Conservation (phyloP, 2,113 vertebrate species). For the Uropsilus gracilis region DNA sequence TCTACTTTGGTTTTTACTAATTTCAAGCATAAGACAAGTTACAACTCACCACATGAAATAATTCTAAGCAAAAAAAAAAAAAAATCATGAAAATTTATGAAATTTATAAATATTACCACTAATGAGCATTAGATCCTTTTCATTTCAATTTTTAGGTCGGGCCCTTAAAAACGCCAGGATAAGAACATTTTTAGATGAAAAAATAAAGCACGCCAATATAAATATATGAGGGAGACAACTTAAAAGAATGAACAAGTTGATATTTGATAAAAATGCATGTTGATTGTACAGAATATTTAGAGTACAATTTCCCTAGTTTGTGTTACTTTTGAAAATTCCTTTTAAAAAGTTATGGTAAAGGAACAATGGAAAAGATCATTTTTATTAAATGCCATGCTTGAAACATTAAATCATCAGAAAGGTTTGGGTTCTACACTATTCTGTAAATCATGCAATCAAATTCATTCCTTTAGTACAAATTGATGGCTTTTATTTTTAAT, state of each 20-base stretch:
- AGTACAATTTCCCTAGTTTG: background rate
- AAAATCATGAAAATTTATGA: too few relatives aligned
- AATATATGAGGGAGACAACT: background rate
- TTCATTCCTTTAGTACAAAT: background rate
- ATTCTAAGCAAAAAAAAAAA: too few relatives aligned
- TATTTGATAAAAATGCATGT: background rate
- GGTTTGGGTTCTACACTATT: background rate
- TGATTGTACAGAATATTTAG: background rate
- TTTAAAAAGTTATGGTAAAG: background rate
- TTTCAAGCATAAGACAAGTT: background rate
- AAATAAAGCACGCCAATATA: background rate
- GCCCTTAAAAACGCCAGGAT: too few relatives aligned
- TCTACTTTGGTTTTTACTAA: background rate
- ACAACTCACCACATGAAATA: background rate
- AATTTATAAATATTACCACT: too few relatives aligned
- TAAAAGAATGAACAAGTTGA: background rate
- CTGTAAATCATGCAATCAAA: background rate
- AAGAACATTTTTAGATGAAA: too few relatives aligned
- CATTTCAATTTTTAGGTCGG: too few relatives aligned
- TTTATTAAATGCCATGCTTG: background rate
- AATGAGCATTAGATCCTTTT: too few relatives aligned
- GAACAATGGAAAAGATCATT: background rate
- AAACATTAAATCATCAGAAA: background rate
- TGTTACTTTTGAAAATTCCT: background rate
- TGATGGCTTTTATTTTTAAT: slow-evolving; percentile 1